Evolutionary conservation across 2,113 vertebrate genomes (phyloP).

Genomic region (Barbus barbus): DNA sequence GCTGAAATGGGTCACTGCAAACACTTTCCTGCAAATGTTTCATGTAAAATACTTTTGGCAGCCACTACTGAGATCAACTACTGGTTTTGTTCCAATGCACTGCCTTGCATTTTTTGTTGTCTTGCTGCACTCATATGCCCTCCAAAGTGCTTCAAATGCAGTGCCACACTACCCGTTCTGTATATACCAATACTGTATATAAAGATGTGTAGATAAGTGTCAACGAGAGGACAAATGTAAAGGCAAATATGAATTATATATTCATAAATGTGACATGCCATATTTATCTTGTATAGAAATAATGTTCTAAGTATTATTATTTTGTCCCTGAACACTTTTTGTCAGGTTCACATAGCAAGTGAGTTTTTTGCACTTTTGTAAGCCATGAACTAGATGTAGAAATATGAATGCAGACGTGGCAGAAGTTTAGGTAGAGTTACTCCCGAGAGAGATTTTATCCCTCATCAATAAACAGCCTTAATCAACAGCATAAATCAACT

Average conservation of each 20-base stretch:
- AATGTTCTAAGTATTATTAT: slow-evolving; percentile 75
- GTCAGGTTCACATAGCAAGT: slow-evolving; percentile 68
- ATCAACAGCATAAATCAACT: slow-evolving; percentile 29
- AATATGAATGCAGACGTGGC: slow-evolving; percentile 35
- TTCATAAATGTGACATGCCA: slow-evolving; percentile 76
- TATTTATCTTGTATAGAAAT: slow-evolving; percentile 77
- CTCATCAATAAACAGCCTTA: slow-evolving; percentile 46
- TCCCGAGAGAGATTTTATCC: slow-evolving; percentile 30
- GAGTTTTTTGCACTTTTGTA: slow-evolving; percentile 63
- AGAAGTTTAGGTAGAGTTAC: slow-evolving; percentile 28
- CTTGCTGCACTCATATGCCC: slow-evolving; percentile 61
- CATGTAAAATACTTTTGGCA: neutral
- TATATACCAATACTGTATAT: slow-evolving; percentile 79
- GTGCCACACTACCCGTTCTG: slow-evolving; percentile 57
- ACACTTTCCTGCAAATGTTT: neutral
- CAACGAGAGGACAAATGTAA: slow-evolving; percentile 74
- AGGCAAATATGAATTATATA: slow-evolving; percentile 76
- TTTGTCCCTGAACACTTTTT: slow-evolving; percentile 73
- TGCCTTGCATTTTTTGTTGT: slow-evolving; percentile 68
- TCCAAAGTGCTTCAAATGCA: slow-evolving; percentile 73
- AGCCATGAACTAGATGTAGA: slow-evolving; percentile 60
- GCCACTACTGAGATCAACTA: neutral
- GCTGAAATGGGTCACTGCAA: neutral
- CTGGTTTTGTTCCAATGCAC: slow-evolving; percentile 56
- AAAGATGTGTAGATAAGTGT: slow-evolving; percentile 76